A percentile compares a stretch with the other conserved stretches of the same genome.
Evolutionary conservation across 1,140 invertebrate genomes (phyloP).

Genomic region (Zophobas morio): DNA sequence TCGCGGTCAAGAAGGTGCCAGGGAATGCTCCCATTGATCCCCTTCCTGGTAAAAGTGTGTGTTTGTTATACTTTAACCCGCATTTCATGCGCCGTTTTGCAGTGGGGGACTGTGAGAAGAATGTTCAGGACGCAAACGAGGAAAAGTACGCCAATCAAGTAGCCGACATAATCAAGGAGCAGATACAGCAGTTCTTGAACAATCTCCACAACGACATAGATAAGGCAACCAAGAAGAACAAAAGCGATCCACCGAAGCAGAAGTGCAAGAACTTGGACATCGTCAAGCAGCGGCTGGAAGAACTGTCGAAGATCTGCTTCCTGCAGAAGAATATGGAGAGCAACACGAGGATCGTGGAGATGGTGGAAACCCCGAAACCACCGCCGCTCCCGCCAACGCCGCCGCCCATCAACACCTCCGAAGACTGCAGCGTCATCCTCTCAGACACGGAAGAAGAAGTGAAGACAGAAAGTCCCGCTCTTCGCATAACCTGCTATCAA

Average conservation of each 20-base stretch:
- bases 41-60: constrained; percentile 11
- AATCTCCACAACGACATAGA: background rate
- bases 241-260: background rate
- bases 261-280: constrained; percentile 11
- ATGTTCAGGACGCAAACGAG: background rate
- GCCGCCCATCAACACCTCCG: background rate
- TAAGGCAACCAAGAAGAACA: background rate
- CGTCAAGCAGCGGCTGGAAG: constrained; percentile 7
- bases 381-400: background rate
- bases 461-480: background rate
- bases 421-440: background rate
- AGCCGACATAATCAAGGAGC: constrained; percentile 7
- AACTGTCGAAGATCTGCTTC: constrained; percentile 4
- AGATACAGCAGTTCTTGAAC: constrained; percentile 9
- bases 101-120: constrained; percentile 25
- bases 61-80: constrained; percentile 26
- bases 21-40: background rate
- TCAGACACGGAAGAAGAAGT: background rate
- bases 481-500: background rate
- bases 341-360: background rate
- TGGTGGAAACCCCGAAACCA: background rate
- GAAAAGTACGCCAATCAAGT: constrained; percentile 10
- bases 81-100: background rate
- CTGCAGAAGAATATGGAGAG: constrained; percentile 16
- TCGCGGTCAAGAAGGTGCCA: background rate